Percentiles rank a stretch among this genome's conserved stretches.
Evolutionary conservation across 2,888 invertebrate species (phyloP).

Genomic region (Leptura quadrifasciata): DNA sequence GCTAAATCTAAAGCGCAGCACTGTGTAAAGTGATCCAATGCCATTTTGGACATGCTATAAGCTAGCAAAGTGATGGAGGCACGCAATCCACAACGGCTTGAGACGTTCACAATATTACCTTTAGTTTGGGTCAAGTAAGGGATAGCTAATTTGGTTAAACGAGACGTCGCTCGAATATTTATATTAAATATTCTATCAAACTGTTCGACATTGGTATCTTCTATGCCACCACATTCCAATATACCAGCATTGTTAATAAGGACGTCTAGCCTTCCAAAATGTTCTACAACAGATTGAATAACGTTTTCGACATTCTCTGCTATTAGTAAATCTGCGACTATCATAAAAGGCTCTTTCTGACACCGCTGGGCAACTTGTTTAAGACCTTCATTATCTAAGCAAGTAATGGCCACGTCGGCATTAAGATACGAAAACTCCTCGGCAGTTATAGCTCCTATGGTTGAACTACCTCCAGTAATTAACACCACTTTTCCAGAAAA

Average conservation of each 20-base stretch:
- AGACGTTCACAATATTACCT: conserved; percentile 94
- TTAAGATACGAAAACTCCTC: conserved; percentile 15
- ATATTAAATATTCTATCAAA: conserved; percentile 92
- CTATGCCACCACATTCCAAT: conserved; percentile 77
- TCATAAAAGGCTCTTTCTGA: conserved; percentile 6
- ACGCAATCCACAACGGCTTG: conserved; percentile 92
- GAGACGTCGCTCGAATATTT: conserved; percentile 88
- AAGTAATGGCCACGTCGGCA: conserved; percentile 27
- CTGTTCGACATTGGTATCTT: conserved; percentile 88
- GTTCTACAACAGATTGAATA: conserved; percentile 78
- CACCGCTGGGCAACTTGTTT: conserved; percentile 29
- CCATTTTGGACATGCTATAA: conserved; percentile 94
- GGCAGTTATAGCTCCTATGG: conserved; percentile 25
- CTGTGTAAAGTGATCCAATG: conserved; percentile 94
- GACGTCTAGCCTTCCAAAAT: conserved; percentile 85
- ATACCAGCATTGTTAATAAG: conserved; percentile 90
- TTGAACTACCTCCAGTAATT: conserved; percentile 29
- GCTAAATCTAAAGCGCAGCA: conserved; percentile 92
- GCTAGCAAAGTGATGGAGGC: conserved; percentile 84
- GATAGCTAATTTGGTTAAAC: conserved; percentile 89
- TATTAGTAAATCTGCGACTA: conserved; percentile 14
- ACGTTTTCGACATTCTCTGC: conserved; percentile 40
- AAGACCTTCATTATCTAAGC: conserved; percentile 17
- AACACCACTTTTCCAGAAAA: conserved; percentile 31
- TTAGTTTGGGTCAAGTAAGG: conserved; percentile 88